Base-by-base conservation (phyloP, 1,140 invertebrate genomes). In the Acromyrmex echinatior region DNA sequence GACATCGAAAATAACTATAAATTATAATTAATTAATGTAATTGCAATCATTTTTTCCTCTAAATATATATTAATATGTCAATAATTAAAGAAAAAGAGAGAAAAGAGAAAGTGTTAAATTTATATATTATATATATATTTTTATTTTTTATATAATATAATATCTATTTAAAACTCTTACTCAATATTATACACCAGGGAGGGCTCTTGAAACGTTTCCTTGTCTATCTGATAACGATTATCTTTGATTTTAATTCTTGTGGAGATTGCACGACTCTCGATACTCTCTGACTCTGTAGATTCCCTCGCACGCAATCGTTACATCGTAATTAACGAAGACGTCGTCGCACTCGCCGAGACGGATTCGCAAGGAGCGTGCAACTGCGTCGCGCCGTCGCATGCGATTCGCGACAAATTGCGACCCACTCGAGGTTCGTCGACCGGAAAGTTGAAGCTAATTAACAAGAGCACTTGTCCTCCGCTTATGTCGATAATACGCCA, bases 361-460 rank as follows among this genome's bases (percentile, higher is more conserved):
- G 25, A 77, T 63, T 31, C 35, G 10, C 45, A 25, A 58, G 16
- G n/a, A n/a, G 25, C 21, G 21, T 28, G 31, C 2, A 51, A 14
- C 31, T 56, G 70, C 31, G 9, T 5, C 16, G 56, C 31, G 9
- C 2, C 10, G 9, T 82, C 21, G 73, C 60, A 78, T 12, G 82
- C 60, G 60, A 76, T 39, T 85, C 73, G 31, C 60, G 31, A 74
- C 70, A 58, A 73, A 82, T 73, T 74, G 53, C 66, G 12, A 63
- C 16, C 14, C 28, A 51, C 49, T 86, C 49, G 60, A 66, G 51
- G 60, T 78, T 86, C 82, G 58, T 53, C 74, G 82, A 78, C 60
- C 60, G 49, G 82, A 86, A 78, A 66, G 45, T 65, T 25, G 16
- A 35, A 53, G 73, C 16, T 86, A 86, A 78, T 78, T 79, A 79